Conservation (phyloP, 1,140 invertebrate genomes). For the Zeugodacus cucurbitae region DNA sequence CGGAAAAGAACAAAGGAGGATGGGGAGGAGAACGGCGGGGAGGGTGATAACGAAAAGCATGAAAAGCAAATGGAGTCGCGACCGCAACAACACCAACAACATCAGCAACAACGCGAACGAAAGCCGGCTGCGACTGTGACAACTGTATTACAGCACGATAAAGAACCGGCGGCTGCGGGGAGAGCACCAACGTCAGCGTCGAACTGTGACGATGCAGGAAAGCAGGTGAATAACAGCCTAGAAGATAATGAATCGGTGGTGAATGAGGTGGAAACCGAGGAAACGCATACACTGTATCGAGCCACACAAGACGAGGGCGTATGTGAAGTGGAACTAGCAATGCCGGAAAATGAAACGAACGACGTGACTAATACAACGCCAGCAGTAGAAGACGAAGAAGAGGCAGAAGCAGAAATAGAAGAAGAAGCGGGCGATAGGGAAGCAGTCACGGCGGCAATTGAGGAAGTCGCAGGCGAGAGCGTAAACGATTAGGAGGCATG, state of each 20-base stretch:
- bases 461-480: neutral
- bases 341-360: slow-evolving; percentile 27
- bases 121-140: neutral
- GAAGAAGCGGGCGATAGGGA: neutral
- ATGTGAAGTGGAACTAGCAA: neutral
- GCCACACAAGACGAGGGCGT: neutral
- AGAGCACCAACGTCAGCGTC: neutral
- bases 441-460: neutral
- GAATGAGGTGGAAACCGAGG: neutral
- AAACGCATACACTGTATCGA: neutral
- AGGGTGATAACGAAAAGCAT: slow-evolving; percentile 2
- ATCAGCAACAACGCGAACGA: neutral
- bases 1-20: slow-evolving; percentile 30
- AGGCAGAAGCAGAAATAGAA: neutral
- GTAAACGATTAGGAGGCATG: neutral
- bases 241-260: neutral
- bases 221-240: neutral
- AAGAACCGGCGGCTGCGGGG: neutral
- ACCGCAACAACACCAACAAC: neutral
- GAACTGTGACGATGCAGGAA: neutral
- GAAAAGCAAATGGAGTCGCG: neutral
- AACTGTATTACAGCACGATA: neutral
- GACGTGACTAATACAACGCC: neutral
- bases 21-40: neutral
- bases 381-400: neutral